A percentile compares a stretch with the other conserved stretches of the same genome.
These are phyloP conservation scores for Stenopsyche tienmushanensis DNA, from an alignment of 1,140 invertebrate species.

Conservation along the genomic window DNA sequence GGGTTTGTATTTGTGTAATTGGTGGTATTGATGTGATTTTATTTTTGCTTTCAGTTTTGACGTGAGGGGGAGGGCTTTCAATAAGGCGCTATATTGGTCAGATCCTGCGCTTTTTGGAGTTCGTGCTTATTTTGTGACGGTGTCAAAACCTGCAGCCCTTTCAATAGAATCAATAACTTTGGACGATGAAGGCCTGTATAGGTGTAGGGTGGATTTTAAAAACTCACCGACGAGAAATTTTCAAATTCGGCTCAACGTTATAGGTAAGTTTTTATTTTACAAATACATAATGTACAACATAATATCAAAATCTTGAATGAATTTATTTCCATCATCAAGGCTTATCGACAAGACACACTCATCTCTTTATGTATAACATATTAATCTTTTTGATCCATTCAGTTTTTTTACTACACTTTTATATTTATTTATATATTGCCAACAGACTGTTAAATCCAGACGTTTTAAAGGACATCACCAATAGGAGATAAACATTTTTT, in stretches of 20 bases:
- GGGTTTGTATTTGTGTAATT: too few relatives aligned
- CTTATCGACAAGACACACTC: neutral
- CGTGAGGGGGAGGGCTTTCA: slow-evolving; percentile 73
- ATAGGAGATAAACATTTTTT: too few relatives aligned
- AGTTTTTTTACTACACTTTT: too few relatives aligned
- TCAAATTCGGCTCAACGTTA: slow-evolving; percentile 86
- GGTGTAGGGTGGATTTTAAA: slow-evolving; percentile 87
- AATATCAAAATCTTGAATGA: too few relatives aligned
- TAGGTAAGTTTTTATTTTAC: slow-evolving; percentile 70
- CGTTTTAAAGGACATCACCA: too few relatives aligned
- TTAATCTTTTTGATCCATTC: too few relatives aligned
- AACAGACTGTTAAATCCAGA: too few relatives aligned
- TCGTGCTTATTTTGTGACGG: slow-evolving; percentile 76
- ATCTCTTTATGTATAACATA: neutral
- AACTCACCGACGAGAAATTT: slow-evolving; percentile 88
- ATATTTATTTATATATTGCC: too few relatives aligned
- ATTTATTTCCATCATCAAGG: neutral
- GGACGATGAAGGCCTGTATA: slow-evolving; percentile 80
- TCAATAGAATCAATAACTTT: slow-evolving; percentile 77
- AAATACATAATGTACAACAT: too few relatives aligned
- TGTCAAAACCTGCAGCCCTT: slow-evolving; percentile 73
- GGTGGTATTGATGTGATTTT: slow-evolving; percentile 17
- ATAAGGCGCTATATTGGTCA: slow-evolving; percentile 76
- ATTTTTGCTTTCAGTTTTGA: slow-evolving; percentile 69
- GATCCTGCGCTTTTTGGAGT: slow-evolving; percentile 74